phyloP scores from a whole-genome alignment of 2,113 vertebrate species.

The Excalfactoria chinensis region DNA sequence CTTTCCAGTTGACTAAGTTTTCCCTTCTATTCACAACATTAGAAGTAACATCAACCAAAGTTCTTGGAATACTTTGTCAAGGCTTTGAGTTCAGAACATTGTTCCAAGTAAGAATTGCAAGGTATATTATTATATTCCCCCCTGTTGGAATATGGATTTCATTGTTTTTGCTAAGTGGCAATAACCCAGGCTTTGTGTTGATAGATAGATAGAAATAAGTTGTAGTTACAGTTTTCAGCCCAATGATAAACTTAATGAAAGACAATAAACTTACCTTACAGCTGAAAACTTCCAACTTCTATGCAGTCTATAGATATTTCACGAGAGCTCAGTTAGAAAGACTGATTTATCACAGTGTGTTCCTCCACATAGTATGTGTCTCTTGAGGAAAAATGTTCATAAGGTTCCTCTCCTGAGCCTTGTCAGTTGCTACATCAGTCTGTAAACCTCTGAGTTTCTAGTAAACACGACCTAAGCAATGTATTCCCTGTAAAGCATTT shows the following conservation, averaged over 20 bases:
- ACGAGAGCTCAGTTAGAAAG: background rate
- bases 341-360: background rate
- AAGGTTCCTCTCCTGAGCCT: background rate
- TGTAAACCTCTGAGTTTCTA: background rate
- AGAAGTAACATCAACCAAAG: background rate
- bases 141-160: background rate
- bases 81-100: background rate
- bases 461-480: background rate
- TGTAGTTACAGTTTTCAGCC: background rate
- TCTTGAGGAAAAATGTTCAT: background rate
- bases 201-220: background rate
- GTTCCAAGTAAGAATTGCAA: background rate
- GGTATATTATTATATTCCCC: background rate
- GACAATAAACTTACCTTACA: background rate
- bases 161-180: background rate
- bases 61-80: background rate
- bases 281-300: background rate
- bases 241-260: background rate
- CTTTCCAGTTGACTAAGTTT: background rate
- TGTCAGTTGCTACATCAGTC: background rate
- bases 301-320: background rate
- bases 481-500: background rate
- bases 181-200: background rate
- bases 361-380: fast-evolving
- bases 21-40: background rate